Percentiles rank a stretch among this genome's conserved stretches.
Evolutionary conservation across 2,797 vertebrate genomes (phyloP).

Genomic region (Scolopax bukidnonensis): DNA sequence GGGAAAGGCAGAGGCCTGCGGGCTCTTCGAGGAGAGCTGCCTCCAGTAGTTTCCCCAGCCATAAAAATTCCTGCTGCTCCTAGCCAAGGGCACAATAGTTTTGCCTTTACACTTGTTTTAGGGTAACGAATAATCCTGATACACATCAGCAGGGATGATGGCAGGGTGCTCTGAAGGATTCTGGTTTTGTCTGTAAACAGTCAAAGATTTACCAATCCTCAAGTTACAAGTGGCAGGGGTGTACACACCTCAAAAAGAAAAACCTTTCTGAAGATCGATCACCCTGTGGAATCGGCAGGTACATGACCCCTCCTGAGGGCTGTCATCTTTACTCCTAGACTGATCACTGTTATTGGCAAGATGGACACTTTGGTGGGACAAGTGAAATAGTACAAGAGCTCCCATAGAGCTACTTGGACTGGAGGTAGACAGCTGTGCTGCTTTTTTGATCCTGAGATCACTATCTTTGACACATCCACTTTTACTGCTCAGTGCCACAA

Average conservation of each 20-base stretch:
- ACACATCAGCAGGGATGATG: background rate
- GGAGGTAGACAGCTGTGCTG: background rate
- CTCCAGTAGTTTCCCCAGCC: background rate
- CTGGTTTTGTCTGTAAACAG: background rate
- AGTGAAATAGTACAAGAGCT: background rate
- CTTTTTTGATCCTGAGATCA: background rate
- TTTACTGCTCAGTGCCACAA: background rate
- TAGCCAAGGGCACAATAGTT: background rate
- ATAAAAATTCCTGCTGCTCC: background rate
- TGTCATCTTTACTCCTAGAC: background rate
- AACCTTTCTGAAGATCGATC: background rate
- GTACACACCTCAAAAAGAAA: background rate
- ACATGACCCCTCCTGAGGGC: accelerated
- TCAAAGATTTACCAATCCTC: background rate
- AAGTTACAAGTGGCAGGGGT: background rate
- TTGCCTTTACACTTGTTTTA: background rate
- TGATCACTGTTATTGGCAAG: too few species aligned
- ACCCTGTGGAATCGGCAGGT: background rate
- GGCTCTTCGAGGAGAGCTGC: background rate
- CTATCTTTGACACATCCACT: background rate
- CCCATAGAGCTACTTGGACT: background rate
- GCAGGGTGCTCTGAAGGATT: background rate
- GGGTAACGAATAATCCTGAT: background rate
- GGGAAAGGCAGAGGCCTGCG: accelerated
- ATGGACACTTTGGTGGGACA: background rate